Evolutionary conservation across 2,113 vertebrate genomes (phyloP).

Genomic region (Nannobrachium achirus): DNA sequence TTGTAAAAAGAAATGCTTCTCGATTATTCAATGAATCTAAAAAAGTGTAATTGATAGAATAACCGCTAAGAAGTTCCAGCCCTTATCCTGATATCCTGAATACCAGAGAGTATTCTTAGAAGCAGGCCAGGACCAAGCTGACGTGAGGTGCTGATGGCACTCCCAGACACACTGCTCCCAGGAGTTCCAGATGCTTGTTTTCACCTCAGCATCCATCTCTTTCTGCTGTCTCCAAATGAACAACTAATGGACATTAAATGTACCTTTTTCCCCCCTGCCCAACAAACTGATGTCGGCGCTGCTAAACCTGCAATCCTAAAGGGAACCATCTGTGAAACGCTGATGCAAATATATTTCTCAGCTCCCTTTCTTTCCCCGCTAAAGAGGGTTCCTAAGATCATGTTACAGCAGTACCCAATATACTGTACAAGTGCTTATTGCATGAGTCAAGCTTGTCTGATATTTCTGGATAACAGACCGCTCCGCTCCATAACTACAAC

Average conservation of each 20-base stretch:
- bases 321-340: slow-evolving; percentile 52
- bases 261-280: slow-evolving; percentile 50
- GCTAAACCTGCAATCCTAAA: slow-evolving; percentile 47
- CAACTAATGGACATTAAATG: slow-evolving; percentile 63
- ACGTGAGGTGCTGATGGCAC: too few relatives aligned
- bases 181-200: slow-evolving; percentile 74
- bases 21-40: too few relatives aligned
- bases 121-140: too few relatives aligned
- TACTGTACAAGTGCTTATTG: slow-evolving; percentile 14
- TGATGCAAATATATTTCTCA: slow-evolving; percentile 48
- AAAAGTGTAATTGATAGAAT: too few relatives aligned
- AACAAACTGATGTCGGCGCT: slow-evolving; percentile 54
- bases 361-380: slow-evolving; percentile 28
- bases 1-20: too few relatives aligned
- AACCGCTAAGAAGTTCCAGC: too few relatives aligned
- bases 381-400: slow-evolving; percentile 45
- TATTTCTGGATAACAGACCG: too few relatives aligned
- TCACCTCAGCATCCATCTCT: slow-evolving; percentile 56
- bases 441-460: background rate
- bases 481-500: too few relatives aligned
- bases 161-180: slow-evolving; percentile 53
- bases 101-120: too few relatives aligned
- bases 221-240: slow-evolving; percentile 47
- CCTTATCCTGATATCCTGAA: too few relatives aligned
- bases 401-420: background rate